Percentiles rank a stretch among this genome's conserved stretches.
These are phyloP conservation scores for Leptinotarsa texana DNA, from an alignment of 1,140 invertebrate genomes.

Conservation along the genomic window DNA sequence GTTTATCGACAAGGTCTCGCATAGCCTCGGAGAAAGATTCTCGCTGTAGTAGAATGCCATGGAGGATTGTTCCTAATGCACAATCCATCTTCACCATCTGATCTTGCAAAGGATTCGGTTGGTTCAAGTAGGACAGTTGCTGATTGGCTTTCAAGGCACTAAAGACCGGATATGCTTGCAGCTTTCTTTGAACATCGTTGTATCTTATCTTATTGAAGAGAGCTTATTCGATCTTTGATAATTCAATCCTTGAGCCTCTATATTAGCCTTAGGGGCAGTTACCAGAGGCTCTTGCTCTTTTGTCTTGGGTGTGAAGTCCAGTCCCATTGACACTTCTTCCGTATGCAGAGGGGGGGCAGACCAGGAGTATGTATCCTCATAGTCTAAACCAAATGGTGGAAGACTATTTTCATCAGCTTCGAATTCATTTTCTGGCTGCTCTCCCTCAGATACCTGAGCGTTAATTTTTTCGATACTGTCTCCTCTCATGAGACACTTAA, in stretches of 20 bases:
- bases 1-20: not conserved
- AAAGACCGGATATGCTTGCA: slow-evolving; percentile 43
- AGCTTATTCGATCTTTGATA: slow-evolving; percentile 37
- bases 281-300: not conserved
- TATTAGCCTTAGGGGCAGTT: not conserved
- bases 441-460: not conserved
- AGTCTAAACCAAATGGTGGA: not conserved
- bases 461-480: not conserved
- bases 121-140: not conserved
- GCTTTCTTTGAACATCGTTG: slow-evolving; percentile 40
- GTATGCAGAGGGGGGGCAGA: not conserved
- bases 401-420: not conserved
- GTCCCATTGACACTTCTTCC: not conserved
- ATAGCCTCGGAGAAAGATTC: not conserved
- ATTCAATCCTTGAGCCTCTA: slow-evolving; percentile 3
- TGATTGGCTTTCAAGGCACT: slow-evolving; percentile 29
- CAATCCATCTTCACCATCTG: not conserved
- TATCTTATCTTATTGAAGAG: slow-evolving; percentile 44
- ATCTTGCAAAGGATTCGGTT: not conserved
- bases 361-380: not conserved
- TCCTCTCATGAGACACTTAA: not conserved
- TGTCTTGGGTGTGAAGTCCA: not conserved
- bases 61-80: not conserved
- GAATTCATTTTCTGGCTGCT: too few species aligned
- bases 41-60: not conserved